Evolutionary conservation across 2,888 invertebrate species (phyloP).

Genomic region (Octodonta nipae): DNA sequence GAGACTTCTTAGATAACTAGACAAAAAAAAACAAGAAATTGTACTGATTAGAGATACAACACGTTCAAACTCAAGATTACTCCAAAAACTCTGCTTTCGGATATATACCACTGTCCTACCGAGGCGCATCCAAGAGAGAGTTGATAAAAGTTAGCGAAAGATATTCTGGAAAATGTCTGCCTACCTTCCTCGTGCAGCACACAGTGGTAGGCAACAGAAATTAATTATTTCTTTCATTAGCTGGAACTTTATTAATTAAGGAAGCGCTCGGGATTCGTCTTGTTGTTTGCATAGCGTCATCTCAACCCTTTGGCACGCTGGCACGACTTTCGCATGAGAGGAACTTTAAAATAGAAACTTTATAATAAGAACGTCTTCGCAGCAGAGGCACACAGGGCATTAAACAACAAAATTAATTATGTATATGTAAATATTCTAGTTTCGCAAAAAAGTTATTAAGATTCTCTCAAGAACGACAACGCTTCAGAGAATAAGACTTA

Average conservation of each 20-base stretch:
- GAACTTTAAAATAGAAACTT: slow-evolving; percentile 36
- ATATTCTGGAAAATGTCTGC: too few species aligned
- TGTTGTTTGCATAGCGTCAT: slow-evolving; percentile 37
- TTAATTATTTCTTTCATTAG: slow-evolving; percentile 41
- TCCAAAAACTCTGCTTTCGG: too few species aligned
- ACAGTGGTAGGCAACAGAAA: slow-evolving; percentile 36
- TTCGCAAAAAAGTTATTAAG: slow-evolving; percentile 2
- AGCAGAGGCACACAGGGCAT: not conserved
- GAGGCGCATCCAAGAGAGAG: too few species aligned
- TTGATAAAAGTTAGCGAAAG: too few species aligned
- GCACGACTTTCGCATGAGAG: slow-evolving; percentile 28
- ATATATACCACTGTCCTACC: too few species aligned
- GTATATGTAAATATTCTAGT: slow-evolving; percentile 2
- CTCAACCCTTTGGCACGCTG: slow-evolving; percentile 33
- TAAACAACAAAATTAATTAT: slow-evolving; percentile 2
- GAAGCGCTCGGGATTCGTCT: slow-evolving; percentile 36
- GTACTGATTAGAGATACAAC: too few species aligned
- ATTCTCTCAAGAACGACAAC: too few species aligned
- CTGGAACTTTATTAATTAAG: slow-evolving; percentile 41
- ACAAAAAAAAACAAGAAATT: too few species aligned
- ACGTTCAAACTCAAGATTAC: too few species aligned
- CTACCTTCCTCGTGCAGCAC: too few species aligned
- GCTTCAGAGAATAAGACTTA: too few species aligned
- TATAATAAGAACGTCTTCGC: not conserved
- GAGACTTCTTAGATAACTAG: too few species aligned